Evolutionary conservation across 2,888 invertebrate genomes (phyloP).

Genomic region (Tinea semifulvella): DNA sequence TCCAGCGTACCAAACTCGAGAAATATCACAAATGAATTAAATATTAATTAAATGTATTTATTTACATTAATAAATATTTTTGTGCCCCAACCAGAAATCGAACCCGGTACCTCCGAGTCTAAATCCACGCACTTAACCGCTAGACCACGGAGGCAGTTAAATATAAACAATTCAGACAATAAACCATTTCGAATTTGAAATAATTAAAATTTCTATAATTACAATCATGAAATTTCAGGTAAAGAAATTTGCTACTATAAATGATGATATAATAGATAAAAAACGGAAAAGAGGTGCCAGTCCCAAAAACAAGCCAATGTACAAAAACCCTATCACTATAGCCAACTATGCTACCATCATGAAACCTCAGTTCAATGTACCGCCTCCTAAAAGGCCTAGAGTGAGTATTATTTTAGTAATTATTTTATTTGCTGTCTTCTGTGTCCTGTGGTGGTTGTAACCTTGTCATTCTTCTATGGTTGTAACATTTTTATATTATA

Average conservation of each 20-base stretch:
- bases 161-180: not conserved
- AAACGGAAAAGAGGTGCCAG: conserved; percentile 29
- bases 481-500: too few species aligned
- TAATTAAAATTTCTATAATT: not conserved
- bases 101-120: too few species aligned
- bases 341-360: not conserved
- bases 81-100: too few species aligned
- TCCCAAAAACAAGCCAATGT: conserved; percentile 25
- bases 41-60: too few species aligned
- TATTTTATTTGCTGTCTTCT: too few species aligned
- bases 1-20: too few species aligned
- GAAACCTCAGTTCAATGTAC: conserved; percentile 11
- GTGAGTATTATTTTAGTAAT: conserved; percentile 32
- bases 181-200: not conserved
- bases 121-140: too few species aligned
- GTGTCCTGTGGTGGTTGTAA: too few species aligned
- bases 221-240: conserved; percentile 31
- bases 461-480: too few species aligned
- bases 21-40: too few species aligned
- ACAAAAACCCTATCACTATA: conserved; percentile 17
- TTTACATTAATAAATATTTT: too few species aligned
- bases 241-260: conserved; percentile 54
- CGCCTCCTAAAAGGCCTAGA: conserved; percentile 40
- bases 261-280: conserved; percentile 30
- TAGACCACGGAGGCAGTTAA: too few species aligned